A percentile compares a stretch with the other conserved stretches of the same genome.
phyloP scores from a whole-genome alignment of 1,140 invertebrate genomes.

The Idris sp. region DNA sequence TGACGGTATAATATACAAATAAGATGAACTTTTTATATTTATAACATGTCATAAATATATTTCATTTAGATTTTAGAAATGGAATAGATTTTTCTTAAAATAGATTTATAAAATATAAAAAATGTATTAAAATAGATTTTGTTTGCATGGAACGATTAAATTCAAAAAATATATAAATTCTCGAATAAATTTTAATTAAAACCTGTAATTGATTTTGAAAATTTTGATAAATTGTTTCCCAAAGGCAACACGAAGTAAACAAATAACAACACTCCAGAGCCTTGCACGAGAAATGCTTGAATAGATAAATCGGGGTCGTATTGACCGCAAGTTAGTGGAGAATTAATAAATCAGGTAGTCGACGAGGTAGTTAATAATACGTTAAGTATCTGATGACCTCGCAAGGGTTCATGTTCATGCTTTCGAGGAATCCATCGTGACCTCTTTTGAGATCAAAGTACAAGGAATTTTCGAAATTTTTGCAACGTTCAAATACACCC shows the following conservation, averaged over 20 bases:
- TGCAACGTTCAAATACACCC: no score
- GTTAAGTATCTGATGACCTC: constrained; percentile 39
- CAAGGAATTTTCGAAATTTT: constrained; percentile 40
- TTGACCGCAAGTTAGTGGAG: constrained; percentile 1
- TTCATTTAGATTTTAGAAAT: no score
- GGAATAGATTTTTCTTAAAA: no score
- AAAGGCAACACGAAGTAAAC: background rate
- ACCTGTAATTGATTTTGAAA: no score
- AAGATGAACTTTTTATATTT: no score
- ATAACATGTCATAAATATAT: no score
- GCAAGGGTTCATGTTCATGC: constrained; percentile 23
- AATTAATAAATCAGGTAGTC: constrained; percentile 33
- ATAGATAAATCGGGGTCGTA: constrained; percentile 19
- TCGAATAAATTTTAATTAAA: no score
- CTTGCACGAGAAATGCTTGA: background rate
- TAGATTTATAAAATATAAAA: no score
- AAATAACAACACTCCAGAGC: background rate
- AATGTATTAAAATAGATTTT: no score
- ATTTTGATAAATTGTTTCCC: background rate
- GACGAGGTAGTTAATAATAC: constrained; percentile 37
- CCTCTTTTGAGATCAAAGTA: constrained; percentile 23
- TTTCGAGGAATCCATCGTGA: constrained; percentile 1
- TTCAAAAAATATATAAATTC: no score
- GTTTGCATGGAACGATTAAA: no score
- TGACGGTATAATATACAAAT: no score